Conservation (phyloP, 2,113 vertebrate species). For the Gallinago jamesoni region DNA sequence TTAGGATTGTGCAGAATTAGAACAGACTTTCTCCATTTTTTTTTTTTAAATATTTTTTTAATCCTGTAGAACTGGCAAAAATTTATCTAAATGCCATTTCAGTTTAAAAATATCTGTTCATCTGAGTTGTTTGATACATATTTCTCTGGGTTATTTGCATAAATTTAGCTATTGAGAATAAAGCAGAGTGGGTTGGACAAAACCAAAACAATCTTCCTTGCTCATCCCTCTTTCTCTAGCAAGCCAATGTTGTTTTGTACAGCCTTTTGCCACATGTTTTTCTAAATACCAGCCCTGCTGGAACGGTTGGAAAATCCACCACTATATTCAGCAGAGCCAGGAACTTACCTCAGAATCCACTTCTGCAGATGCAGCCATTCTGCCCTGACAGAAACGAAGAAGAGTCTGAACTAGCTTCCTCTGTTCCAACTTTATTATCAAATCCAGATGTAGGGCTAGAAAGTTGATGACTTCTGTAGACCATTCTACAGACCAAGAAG, state of each 20-base stretch:
- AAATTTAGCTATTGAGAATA: background rate
- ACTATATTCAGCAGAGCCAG: background rate
- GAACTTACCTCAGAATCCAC: background rate
- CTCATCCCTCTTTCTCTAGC: background rate
- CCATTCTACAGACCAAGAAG: background rate
- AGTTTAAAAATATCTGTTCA: background rate
- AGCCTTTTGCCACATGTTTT: background rate
- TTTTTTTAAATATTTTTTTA: background rate
- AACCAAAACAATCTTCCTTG: background rate
- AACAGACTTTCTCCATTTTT: background rate
- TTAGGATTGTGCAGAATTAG: background rate
- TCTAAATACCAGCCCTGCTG: background rate
- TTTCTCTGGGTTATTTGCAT: constrained; percentile 13
- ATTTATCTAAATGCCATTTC: background rate
- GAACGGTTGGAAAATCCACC: background rate
- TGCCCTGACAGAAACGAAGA: background rate
- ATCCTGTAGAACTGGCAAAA: background rate
- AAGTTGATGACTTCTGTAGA: background rate
- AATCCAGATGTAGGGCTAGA: background rate
- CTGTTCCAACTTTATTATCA: background rate
- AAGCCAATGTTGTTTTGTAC: background rate
- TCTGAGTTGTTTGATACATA: background rate
- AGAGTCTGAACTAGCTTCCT: background rate
- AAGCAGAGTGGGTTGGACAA: background rate
- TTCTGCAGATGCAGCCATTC: background rate